phyloP scores from a whole-genome alignment of 2,113 vertebrate genomes.

The Pheucticus melanocephalus region DNA sequence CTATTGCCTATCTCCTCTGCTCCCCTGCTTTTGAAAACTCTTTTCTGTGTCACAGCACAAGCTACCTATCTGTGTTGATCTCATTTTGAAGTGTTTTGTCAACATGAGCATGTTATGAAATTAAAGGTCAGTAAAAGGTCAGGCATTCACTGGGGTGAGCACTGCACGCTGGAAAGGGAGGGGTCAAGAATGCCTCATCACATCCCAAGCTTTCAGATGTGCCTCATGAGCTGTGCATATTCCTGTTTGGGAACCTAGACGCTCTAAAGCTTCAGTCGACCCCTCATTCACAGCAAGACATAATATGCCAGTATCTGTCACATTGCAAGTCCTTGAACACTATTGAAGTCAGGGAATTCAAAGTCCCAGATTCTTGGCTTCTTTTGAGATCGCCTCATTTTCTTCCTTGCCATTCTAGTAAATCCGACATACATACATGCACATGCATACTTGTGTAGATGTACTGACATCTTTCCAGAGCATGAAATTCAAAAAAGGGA shows the following conservation, averaged over 20 bases:
- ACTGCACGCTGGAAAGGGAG: not conserved
- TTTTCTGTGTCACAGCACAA: not conserved
- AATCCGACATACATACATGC: not conserved
- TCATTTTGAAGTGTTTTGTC: conserved; percentile 10
- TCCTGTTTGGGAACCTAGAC: not conserved
- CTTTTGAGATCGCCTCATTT: not conserved
- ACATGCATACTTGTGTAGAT: not conserved
- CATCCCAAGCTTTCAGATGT: not conserved
- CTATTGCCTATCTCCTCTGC: not conserved
- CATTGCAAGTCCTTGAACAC: not conserved
- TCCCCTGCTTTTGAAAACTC: not conserved
- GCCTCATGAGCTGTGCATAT: fast-evolving
- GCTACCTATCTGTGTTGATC: not conserved
- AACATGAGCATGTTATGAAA: not conserved
- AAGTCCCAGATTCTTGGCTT: not conserved
- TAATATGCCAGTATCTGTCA: conserved; percentile 26
- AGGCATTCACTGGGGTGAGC: not conserved
- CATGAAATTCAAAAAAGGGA: not conserved
- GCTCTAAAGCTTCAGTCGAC: not conserved
- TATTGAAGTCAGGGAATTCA: conserved; percentile 8
- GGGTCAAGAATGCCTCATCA: not conserved
- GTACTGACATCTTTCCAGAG: not conserved
- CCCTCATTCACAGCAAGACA: conserved; percentile 24
- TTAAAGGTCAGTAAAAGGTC: not conserved
- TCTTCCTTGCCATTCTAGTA: not conserved